Evolutionary conservation across 2,113 vertebrate genomes (phyloP), one percentile per base, ranked within the genome.

Genomic region (Toxotes jaculatrix): DNA sequence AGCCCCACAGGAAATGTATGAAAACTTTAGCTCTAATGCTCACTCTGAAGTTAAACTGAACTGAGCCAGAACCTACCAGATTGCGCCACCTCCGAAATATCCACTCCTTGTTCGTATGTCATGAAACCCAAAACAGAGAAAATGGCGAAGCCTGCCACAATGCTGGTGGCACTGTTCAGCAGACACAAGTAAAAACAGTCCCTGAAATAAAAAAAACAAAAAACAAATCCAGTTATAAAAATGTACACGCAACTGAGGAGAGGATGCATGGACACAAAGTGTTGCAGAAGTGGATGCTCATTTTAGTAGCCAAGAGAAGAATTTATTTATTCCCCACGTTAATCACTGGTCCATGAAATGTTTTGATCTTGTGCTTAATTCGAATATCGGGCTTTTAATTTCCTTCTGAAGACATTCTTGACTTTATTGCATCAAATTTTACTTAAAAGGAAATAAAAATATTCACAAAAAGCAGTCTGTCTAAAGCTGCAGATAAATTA

Each of bases 121-220:
- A 97, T 97, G 89, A 96, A 97, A 62, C 94, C 94, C 92, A 97
- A 88, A 71, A 97, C 93, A 1, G 96, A 97, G 92, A 98, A 97
- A 88, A 97, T 96, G 79, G 96, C 96, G 64, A 98, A 97, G 7
- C 97, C 97, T 0, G 97, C 95, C 74, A 95, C 51, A 2, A 98
- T 93, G 71, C 97, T 98, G 74, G 96, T 97, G 78, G 89, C 92
- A 10, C 97, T 97, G 92, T 97, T 97, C 85, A 97, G 90, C 83
- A 96, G 94, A 92, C 97, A 97, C 64, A 98, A 91, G 76, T 96
- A 92, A 45, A 97, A 91, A 88, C 95, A 95, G 88, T 97, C 96
- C 90, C 97, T 98, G 85, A 57, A 84, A 77, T 27, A 27, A 27
- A 27, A 27, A 27, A 27, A 27, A n/a, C n/a, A 43, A 70, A 31